Percentiles rank a stretch among this genome's conserved stretches.
Conservation (phyloP, 2,797 vertebrate species). For the Momotus momota region DNA sequence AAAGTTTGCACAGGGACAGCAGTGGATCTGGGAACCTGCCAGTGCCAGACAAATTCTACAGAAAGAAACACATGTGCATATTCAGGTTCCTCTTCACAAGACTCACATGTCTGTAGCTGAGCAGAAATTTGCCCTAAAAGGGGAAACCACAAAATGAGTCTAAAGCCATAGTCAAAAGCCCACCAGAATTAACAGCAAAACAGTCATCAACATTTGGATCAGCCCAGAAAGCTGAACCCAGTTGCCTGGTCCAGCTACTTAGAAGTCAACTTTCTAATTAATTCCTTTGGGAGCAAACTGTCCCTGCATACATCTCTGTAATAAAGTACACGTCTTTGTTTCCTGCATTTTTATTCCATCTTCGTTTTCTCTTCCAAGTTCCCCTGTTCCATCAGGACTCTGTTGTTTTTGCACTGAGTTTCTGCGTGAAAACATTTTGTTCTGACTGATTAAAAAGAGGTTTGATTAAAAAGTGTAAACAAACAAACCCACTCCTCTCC, state of each 20-base stretch:
- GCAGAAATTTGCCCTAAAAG: neutral
- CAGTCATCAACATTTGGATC: neutral
- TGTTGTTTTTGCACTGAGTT: neutral
- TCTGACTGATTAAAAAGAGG: slow-evolving; percentile 39
- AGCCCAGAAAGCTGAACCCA: neutral
- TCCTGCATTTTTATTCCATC: slow-evolving; percentile 21
- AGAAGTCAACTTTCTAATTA: neutral
- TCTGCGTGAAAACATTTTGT: neutral
- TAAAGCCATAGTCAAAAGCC: neutral
- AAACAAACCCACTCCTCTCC: neutral
- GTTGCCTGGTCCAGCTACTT: neutral
- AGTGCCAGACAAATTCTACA: neutral
- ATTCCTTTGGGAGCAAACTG: slow-evolving; percentile 10
- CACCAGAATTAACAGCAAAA: neutral
- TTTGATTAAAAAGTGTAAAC: slow-evolving; percentile 33
- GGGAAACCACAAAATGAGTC: neutral
- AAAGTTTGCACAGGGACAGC: neutral
- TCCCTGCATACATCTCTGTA: neutral
- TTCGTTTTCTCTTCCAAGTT: slow-evolving; percentile 16
- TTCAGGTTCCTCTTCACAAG: neutral
- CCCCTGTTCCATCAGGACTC: neutral
- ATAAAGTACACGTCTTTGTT: neutral
- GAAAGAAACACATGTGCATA: accelerated
- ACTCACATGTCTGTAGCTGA: neutral
- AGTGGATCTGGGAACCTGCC: neutral